Conservation (phyloP, 2,797 vertebrate species). For the Myioborus miniatus region DNA sequence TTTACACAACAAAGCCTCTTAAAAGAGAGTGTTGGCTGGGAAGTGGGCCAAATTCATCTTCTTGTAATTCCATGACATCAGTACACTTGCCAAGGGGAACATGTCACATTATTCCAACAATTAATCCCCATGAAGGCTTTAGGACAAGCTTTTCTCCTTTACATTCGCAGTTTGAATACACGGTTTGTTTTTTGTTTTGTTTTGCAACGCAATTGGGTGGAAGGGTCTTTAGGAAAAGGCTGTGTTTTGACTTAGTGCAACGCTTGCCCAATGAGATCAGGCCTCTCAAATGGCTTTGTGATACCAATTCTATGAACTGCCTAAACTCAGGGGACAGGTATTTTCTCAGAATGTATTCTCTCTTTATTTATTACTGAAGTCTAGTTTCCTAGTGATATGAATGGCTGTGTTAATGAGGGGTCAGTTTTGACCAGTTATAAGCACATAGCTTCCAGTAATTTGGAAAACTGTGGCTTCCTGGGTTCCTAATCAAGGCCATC, state of each 20-base stretch:
- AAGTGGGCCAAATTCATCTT: not conserved
- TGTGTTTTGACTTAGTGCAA: not conserved
- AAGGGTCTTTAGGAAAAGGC: not conserved
- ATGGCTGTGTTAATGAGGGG: not conserved
- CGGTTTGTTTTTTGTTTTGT: not conserved
- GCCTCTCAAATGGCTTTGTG: not conserved
- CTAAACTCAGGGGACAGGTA: not conserved
- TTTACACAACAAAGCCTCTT: not conserved
- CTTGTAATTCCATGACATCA: not conserved
- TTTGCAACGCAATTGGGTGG: not conserved
- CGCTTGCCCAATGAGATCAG: not conserved
- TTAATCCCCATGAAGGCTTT: not conserved
- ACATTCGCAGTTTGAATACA: not conserved
- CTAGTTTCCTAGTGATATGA: not conserved
- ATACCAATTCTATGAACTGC: not conserved
- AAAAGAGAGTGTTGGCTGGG: not conserved
- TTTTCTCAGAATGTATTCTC: not conserved
- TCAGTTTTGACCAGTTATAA: not conserved
- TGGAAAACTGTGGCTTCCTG: not conserved
- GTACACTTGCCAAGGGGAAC: not conserved
- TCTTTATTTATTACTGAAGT: not conserved
- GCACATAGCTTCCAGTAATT: not conserved
- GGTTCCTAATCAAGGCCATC: not conserved
- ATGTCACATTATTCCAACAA: not conserved
- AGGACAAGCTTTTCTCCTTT: not conserved